Base-by-base conservation (phyloP, 2,113 vertebrate species). In the Salvelinus alpinus region DNA sequence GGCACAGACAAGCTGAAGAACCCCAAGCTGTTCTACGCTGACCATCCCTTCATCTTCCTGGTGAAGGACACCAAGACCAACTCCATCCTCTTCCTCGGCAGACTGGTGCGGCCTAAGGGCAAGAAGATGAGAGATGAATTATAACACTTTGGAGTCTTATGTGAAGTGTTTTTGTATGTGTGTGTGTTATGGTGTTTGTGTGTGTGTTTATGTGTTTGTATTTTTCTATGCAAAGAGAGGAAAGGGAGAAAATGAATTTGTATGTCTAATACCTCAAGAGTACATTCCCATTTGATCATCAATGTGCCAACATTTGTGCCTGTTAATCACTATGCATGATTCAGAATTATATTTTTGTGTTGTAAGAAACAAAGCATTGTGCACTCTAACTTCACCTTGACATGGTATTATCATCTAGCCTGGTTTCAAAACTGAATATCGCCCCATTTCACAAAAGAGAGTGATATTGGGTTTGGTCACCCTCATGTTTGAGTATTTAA, bases 121-220 rank as follows among this genome's bases (percentile, higher is more conserved):
- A 95, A 98, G 62, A 99, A 97, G 88, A 96, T 98, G 95, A 93
- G 96, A 3, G 97, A 99, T 3, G 97, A 99, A 84, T 91, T 99
- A 88, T 99, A 96, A 94, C 74, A 38, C 24, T 29, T 68, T 67
- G n/a, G 44, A 57, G 29, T 5, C 14, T 14, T 29, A 5, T 29
- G 29, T 11, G 31, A 29, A 54, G 18, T 64, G 9, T 57, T 13
- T 68, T 29, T 64, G 70, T 78, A 44, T 20, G 78, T 44, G 72
- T 71, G 14, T 31, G 22, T 68, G n/a, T 51, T 34, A 62, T n/a
- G 62, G 54, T 79, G 64, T 48, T 24, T 71, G 60, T 65, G 68
- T 67, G 59, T 68, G 27, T 44, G 51, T 27, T 62, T 67, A 22
- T 78, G 65, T 73, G 31, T 79, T 48, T 44, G 47, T 48, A 24